These are phyloP conservation scores for Melipona beecheii DNA, from an alignment of 2,888 invertebrate genomes.

Conservation along the genomic window DNA sequence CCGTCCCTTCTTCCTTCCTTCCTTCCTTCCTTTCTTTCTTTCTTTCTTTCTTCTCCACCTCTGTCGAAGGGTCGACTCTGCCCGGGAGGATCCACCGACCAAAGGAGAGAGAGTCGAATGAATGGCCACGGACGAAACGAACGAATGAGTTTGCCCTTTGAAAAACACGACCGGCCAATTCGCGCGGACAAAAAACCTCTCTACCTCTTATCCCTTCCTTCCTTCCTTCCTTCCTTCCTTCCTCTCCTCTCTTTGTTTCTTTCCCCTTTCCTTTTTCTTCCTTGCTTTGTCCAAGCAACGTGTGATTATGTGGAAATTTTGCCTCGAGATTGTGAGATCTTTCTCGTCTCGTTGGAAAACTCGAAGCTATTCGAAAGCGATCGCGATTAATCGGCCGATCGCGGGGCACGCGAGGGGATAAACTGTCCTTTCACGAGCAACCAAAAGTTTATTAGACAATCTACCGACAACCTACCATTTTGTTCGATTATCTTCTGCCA, in stretches of 20 bases:
- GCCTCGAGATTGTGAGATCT: background rate
- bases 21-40: too few relatives aligned
- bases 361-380: background rate
- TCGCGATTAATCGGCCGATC: background rate
- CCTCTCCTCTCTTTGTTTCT: background rate
- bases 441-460: too few relatives aligned
- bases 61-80: slow-evolving; percentile 1
- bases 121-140: slow-evolving; percentile 69
- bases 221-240: background rate
- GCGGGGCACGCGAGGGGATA: background rate
- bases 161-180: slow-evolving; percentile 71
- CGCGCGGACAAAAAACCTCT: slow-evolving; percentile 56
- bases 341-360: too few relatives aligned
- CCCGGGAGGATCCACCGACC: slow-evolving; percentile 21
- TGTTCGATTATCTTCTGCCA: too few relatives aligned
- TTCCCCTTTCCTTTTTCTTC: background rate
- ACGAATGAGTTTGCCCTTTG: slow-evolving; percentile 59
- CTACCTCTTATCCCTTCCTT: slow-evolving; percentile 10
- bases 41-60: background rate
- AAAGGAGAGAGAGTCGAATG: slow-evolving; percentile 55
- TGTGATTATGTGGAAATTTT: background rate
- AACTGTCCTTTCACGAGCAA: background rate
- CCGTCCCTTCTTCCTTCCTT: background rate
- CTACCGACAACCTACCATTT: too few relatives aligned
- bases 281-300: background rate